Conservation (phyloP, 1,140 invertebrate genomes). For the Teleopsis dalmanni region DNA sequence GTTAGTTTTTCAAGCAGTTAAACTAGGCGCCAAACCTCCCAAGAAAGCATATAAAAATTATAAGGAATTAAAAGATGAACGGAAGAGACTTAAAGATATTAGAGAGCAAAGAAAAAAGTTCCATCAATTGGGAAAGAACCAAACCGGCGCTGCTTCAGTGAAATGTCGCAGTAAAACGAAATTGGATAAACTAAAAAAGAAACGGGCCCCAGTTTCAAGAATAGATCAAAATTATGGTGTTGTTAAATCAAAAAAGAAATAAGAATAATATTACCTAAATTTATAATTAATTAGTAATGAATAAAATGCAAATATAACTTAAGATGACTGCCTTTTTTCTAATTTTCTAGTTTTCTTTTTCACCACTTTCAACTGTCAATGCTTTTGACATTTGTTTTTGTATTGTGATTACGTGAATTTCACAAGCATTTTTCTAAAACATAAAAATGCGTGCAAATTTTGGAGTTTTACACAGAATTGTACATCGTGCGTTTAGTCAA, state of each 20-base stretch:
- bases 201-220: slow-evolving; percentile 30
- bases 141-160: slow-evolving; percentile 44
- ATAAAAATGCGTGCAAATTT: slow-evolving; percentile 23
- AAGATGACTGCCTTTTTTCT: no score
- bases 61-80: slow-evolving; percentile 47
- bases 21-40: slow-evolving; percentile 55
- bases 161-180: slow-evolving; percentile 44
- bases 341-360: background rate
- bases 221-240: slow-evolving; percentile 40
- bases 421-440: background rate
- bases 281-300: background rate
- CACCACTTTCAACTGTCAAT: no score
- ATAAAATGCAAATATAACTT: background rate
- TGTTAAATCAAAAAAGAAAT: slow-evolving; percentile 32
- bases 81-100: slow-evolving; percentile 35
- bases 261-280: no score
- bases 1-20: slow-evolving; percentile 53
- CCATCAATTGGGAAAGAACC: slow-evolving; percentile 47
- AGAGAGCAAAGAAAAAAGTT: slow-evolving; percentile 44
- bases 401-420: slow-evolving; percentile 37
- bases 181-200: slow-evolving; percentile 36
- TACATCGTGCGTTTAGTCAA: slow-evolving; percentile 29
- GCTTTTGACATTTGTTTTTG: no score
- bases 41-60: slow-evolving; percentile 54
- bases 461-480: slow-evolving; percentile 13